phyloP scores from a whole-genome alignment of 2,797 vertebrate genomes.

The Silurus aristotelis region DNA sequence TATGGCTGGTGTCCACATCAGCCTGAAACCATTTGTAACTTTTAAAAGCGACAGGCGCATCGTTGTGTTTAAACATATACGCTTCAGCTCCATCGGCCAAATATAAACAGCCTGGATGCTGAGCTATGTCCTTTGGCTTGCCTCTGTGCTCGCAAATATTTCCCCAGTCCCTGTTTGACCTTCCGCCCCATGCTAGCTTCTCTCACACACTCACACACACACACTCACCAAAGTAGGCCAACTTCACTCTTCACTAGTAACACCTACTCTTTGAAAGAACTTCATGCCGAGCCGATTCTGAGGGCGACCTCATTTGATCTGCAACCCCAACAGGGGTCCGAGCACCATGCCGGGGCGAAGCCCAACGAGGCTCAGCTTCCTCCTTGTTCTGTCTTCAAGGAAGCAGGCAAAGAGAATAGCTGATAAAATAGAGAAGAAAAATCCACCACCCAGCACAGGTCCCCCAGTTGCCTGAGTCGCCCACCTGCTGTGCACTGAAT shows the following conservation, averaged over 20 bases:
- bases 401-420: slow-evolving; percentile 72
- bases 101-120: slow-evolving; percentile 41
- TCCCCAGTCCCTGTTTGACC: slow-evolving; percentile 33
- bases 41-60: background rate
- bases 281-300: slow-evolving; percentile 29
- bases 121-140: slow-evolving; percentile 38
- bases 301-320: slow-evolving; percentile 28
- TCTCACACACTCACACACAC: background rate
- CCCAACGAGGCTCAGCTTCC: slow-evolving; percentile 15
- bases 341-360: slow-evolving; percentile 43
- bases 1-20: background rate
- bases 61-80: slow-evolving; percentile 28
- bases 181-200: slow-evolving; percentile 7
- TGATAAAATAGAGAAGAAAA: slow-evolving; percentile 68
- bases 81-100: slow-evolving; percentile 4
- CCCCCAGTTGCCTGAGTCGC: slow-evolving; percentile 47
- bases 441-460: background rate
- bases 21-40: background rate
- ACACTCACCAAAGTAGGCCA: slow-evolving; percentile 8
- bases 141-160: slow-evolving; percentile 27
- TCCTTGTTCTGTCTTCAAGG: slow-evolving; percentile 57
- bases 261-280: slow-evolving; percentile 35
- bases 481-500: slow-evolving; percentile 67
- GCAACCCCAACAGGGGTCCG: background rate
- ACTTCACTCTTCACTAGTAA: slow-evolving; percentile 13